Evolutionary conservation across 2,797 vertebrate genomes (phyloP).

Genomic region (Mormyrus hasselquistii): DNA sequence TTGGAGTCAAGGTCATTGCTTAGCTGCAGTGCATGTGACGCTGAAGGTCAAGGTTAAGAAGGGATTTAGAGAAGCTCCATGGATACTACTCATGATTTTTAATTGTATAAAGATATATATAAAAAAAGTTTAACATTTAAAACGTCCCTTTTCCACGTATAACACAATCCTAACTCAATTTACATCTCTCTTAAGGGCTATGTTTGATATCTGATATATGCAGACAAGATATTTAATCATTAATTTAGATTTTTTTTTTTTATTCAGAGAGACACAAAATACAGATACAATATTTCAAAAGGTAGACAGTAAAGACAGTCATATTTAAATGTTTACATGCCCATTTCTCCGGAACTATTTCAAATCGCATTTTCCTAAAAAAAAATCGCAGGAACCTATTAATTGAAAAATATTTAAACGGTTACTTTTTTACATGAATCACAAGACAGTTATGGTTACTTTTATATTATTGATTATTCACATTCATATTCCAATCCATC

Average conservation of each 20-base stretch:
- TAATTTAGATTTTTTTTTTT: constrained; percentile 39
- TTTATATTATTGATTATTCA: constrained; percentile 1
- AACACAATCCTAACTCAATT: not conserved
- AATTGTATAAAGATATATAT: not conserved
- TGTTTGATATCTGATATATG: not conserved
- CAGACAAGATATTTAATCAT: not conserved
- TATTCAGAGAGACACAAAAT: constrained; percentile 23
- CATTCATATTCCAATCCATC: not conserved
- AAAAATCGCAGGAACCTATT: not conserved
- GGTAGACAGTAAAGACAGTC: not conserved
- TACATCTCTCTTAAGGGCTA: not conserved
- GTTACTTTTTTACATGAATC: not conserved
- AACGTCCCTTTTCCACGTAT: not conserved
- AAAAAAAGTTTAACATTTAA: not conserved
- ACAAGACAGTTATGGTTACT: not conserved
- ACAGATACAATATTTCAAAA: not conserved
- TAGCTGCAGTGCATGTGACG: constrained; percentile 38
- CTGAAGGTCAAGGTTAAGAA: constrained; percentile 57
- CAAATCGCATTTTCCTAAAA: not conserved
- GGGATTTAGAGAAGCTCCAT: constrained; percentile 35
- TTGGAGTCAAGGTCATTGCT: constrained; percentile 28
- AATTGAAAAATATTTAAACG: not conserved
- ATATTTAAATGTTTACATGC: not conserved
- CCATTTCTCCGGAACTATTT: not conserved
- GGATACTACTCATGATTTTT: not conserved